phyloP scores from a whole-genome alignment of 1,140 invertebrate genomes.

The Dendroctonus valens region DNA sequence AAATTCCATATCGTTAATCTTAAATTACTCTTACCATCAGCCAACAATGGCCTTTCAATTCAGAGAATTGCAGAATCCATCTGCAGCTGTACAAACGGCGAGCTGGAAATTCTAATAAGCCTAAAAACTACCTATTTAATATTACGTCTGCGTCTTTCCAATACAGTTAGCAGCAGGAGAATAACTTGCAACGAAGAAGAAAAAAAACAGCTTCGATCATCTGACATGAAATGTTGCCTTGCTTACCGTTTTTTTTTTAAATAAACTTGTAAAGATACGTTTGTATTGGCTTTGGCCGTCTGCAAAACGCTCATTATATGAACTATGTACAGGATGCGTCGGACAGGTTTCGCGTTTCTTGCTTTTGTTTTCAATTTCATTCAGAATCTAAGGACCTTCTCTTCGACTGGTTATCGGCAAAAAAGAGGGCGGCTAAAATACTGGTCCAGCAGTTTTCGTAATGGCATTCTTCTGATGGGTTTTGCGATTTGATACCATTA shows the following conservation, averaged over 20 bases:
- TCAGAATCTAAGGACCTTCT: slow-evolving; percentile 10
- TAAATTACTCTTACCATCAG: no score
- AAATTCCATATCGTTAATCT: no score
- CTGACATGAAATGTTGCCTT: slow-evolving; percentile 14
- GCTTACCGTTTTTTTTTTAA: slow-evolving; percentile 6
- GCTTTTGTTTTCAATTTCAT: slow-evolving; percentile 6
- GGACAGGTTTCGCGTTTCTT: neutral
- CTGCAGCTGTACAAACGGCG: slow-evolving; percentile 2
- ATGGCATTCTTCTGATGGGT: no score
- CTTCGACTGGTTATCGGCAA: slow-evolving; percentile 1
- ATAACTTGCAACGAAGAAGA: slow-evolving; percentile 4
- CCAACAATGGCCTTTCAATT: no score
- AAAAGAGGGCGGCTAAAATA: slow-evolving; percentile 6
- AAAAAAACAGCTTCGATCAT: slow-evolving; percentile 1
- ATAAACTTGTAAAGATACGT: slow-evolving; percentile 7
- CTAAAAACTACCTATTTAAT: slow-evolving; percentile 4
- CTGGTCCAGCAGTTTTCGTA: slow-evolving; percentile 6
- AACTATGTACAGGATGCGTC: slow-evolving; percentile 5
- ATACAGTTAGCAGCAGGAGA: slow-evolving; percentile 4
- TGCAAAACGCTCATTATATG: slow-evolving; percentile 14
- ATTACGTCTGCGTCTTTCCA: slow-evolving; percentile 4
- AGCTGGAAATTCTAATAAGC: neutral
- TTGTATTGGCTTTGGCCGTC: slow-evolving; percentile 7
- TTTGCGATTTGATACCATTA: no score
- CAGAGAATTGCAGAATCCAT: slow-evolving; percentile 1